These are phyloP conservation scores for Chiropotes sagulatus DNA, from an alignment of 2,797 vertebrate species.

Conservation along the genomic window DNA sequence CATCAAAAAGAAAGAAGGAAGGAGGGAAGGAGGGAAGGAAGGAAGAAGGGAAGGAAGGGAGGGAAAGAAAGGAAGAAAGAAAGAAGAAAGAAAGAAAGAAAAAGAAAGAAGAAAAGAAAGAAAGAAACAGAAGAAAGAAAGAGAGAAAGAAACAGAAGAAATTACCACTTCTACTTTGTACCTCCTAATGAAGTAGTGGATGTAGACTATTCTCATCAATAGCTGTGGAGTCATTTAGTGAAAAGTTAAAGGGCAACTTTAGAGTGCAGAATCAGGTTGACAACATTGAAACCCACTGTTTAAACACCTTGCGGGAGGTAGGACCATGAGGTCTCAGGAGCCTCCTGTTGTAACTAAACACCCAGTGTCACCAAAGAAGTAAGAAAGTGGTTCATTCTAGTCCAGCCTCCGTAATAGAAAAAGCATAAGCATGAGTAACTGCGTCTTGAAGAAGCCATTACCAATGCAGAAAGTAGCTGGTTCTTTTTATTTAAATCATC, in stretches of 20 bases:
- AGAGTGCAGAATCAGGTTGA: neutral
- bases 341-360: rapidly evolving
- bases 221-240: neutral
- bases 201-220: neutral
- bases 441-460: neutral
- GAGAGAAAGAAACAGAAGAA: neutral
- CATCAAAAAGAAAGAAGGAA: too few species aligned
- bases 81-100: too few species aligned
- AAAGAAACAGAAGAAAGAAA: rapidly evolving
- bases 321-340: rapidly evolving
- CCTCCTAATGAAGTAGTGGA: neutral
- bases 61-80: too few species aligned
- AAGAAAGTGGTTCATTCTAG: neutral
- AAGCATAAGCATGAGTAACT: neutral
- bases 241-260: neutral
- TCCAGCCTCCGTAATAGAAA: neutral
- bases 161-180: neutral
- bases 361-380: neutral
- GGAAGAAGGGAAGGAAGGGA: rapidly evolving
- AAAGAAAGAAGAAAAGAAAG: too few species aligned
- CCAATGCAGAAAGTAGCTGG: rapidly evolving
- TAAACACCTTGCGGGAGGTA: neutral
- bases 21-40: too few species aligned
- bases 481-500: neutral
- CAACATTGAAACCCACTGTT: neutral